Evolutionary conservation across 1,140 invertebrate species (phyloP).

Genomic region (Daktulosphaira vitifoliae): DNA sequence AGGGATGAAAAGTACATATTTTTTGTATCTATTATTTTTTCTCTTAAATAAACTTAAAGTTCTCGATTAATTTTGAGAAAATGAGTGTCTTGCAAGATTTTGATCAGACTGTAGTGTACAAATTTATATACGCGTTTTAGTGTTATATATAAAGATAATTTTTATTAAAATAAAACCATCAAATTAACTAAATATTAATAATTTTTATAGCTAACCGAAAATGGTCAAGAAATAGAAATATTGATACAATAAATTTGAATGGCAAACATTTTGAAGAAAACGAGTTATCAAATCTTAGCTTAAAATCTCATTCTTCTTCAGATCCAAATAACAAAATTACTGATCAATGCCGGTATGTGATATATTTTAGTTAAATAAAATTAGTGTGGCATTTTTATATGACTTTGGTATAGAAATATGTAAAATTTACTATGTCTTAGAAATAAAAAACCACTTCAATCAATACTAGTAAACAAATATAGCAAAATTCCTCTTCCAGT

Average conservation of each 20-base stretch:
- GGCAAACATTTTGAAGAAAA: constrained; percentile 31
- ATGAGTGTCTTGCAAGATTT: too few relatives aligned
- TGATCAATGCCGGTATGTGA: constrained; percentile 14
- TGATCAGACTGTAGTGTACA: too few relatives aligned
- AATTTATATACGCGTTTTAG: too few relatives aligned
- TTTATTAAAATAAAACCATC: too few relatives aligned
- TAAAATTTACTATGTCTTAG: not conserved
- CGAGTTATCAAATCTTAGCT: constrained; percentile 15
- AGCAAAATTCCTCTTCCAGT: constrained; percentile 29
- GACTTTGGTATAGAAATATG: too few relatives aligned
- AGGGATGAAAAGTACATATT: too few relatives aligned
- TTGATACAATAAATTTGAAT: constrained; percentile 1
- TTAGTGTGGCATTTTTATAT: too few relatives aligned
- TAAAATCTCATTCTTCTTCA: constrained; percentile 14
- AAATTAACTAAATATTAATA: not conserved
- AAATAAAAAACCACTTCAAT: constrained; percentile 16
- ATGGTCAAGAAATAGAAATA: not conserved
- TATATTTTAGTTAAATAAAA: not conserved
- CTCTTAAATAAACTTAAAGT: too few relatives aligned
- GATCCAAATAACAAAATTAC: constrained; percentile 23
- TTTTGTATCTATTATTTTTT: too few relatives aligned
- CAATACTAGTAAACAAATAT: constrained; percentile 7
- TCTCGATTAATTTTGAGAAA: too few relatives aligned
- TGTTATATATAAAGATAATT: too few relatives aligned
- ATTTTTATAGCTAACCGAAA: constrained; percentile 6